phyloP scores from a whole-genome alignment of 2,888 invertebrate species.

The Prosapia bicincta region DNA sequence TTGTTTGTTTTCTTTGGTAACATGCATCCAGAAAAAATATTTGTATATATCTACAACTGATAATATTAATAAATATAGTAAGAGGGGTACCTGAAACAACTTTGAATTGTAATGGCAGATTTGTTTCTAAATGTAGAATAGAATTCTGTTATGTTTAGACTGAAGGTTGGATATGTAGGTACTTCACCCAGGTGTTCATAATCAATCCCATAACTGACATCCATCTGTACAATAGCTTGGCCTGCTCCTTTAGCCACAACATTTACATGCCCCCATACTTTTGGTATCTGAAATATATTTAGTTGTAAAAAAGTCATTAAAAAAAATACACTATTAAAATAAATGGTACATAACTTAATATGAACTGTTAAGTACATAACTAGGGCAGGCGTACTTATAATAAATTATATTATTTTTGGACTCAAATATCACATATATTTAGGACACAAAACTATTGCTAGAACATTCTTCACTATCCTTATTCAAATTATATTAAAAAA shows the following conservation, averaged over 20 bases:
- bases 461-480: no score
- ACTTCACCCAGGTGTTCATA: conserved; percentile 43
- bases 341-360: no score
- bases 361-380: no score
- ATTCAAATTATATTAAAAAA: no score
- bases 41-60: no score
- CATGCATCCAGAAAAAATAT: no score
- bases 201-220: conserved; percentile 49
- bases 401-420: not conserved
- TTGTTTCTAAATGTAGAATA: conserved; percentile 45
- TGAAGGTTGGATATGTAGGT: conserved; percentile 47
- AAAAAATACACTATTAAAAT: no score
- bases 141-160: conserved; percentile 46
- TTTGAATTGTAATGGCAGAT: conserved; percentile 44
- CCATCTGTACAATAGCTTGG: conserved; percentile 52
- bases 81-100: conserved; percentile 44
- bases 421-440: not conserved
- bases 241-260: conserved; percentile 52
- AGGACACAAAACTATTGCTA: no score
- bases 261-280: conserved; percentile 53
- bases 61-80: not conserved
- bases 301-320: not conserved
- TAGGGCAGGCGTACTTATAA: no score
- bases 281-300: conserved; percentile 42
- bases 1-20: no score